Evolutionary conservation across 2,797 vertebrate genomes (phyloP), one percentile per base, ranked within the genome.

Genomic region (Esox lucius): DNA sequence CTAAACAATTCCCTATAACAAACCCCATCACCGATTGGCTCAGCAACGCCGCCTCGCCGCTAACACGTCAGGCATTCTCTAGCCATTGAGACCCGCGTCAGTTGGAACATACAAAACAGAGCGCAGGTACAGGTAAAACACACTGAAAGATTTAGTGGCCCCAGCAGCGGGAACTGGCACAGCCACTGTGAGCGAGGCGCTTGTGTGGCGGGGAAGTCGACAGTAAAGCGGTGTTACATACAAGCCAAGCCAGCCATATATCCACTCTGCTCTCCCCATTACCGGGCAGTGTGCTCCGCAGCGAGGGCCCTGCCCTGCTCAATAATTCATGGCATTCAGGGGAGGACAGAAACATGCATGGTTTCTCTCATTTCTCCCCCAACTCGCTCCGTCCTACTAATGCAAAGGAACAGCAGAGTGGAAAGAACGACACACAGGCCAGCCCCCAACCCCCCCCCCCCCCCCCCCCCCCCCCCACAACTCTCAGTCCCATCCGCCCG

Each of bases 301-400:
- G 86, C 84, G 28, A 75, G 89, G 88, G 84, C 88, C 88, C 89
- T 84, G 90, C 86, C 84, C 87, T 87, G 82, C 84, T 93, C 84
- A 93, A 93, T 92, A 91, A 93, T 93, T 92, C 90, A 92, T 91
- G 81, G 77, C 78, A 65, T 83, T 78, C 82, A 88, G 83, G 84
- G 84, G 84, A 89, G 86, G 89, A 86, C 88, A 87, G 87, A 85
- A 83, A 88, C 86, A 83, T 79, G 84, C 86, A 81, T 76, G 79
- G 82, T 51, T 33, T 51, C 31, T 51, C 53, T 61, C 15, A 24
- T 24, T 33, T 16, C 56, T 35, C 28, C 51, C 28, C 73, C 31
- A 46, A 46, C 75, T 70, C 48, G 22, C 69, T 59, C 33, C 51
- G 62, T 70, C 75, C 84, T 86, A 70, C 87, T 87, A 86, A 89